Percentiles rank a stretch among this genome's conserved stretches.
Evolutionary conservation across 2,797 vertebrate species (phyloP).

Genomic region (Fundulus diaphanus): DNA sequence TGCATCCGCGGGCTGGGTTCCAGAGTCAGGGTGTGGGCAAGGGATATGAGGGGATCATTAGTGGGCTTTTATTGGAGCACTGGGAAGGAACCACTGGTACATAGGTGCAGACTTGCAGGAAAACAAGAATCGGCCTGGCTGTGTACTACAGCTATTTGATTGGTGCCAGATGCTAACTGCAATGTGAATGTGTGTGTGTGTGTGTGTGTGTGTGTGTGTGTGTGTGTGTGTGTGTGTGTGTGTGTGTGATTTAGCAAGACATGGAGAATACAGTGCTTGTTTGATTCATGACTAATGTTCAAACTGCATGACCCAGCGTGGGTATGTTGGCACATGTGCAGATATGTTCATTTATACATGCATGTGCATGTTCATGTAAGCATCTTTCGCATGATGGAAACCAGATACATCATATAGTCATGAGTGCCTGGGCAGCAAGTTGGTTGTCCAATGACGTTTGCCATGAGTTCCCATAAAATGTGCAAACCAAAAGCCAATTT

Average conservation of each 20-base stretch:
- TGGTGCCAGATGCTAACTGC: conserved; percentile 77
- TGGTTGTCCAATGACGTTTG: conserved; percentile 70
- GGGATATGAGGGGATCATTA: conserved; percentile 76
- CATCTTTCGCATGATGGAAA: conserved; percentile 65
- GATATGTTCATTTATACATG: conserved; percentile 56
- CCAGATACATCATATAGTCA: conserved; percentile 68
- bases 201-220: conserved; percentile 12
- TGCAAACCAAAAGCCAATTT: conserved; percentile 61
- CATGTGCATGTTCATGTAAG: conserved; percentile 20
- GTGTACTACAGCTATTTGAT: conserved; percentile 75
- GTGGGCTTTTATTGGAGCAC: conserved; percentile 81
- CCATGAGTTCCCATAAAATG: conserved; percentile 71
- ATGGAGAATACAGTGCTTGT: conserved; percentile 34
- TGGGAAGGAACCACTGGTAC: conserved; percentile 75
- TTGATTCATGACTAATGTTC: conserved; percentile 43
- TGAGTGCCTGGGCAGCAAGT: conserved; percentile 49
- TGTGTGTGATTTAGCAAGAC: conserved; percentile 10
- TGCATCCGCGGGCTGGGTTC: conserved; percentile 75
- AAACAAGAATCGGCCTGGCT: conserved; percentile 75
- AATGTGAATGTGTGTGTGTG: conserved; percentile 20
- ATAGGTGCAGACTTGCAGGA: conserved; percentile 78
- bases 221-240: conserved; percentile 19
- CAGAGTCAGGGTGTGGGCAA: conserved; percentile 70
- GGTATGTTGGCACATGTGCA: conserved; percentile 53
- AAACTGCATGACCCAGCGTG: conserved; percentile 19